These are phyloP conservation scores for Pseudolaguvia tuberculata DNA, from an alignment of 2,113 vertebrate genomes.

Conservation along the genomic window DNA sequence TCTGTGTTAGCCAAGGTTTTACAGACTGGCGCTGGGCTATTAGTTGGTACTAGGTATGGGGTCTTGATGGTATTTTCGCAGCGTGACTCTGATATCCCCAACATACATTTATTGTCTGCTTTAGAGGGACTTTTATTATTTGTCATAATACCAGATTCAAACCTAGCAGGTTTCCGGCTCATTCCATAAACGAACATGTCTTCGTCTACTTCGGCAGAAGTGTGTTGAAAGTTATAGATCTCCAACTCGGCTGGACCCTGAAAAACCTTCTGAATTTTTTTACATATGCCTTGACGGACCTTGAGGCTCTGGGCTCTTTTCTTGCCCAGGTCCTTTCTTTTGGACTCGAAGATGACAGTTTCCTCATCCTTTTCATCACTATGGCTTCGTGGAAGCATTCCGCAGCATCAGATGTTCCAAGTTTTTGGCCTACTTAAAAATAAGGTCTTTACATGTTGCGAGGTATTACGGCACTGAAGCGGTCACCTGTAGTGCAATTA, in stretches of 20 bases:
- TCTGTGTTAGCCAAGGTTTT: conserved; percentile 46
- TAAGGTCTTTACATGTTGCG: conserved; percentile 41
- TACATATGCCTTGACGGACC: conserved; percentile 53
- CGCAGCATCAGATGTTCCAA: conserved; percentile 44
- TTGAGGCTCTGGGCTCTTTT: conserved; percentile 67
- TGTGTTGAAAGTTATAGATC: conserved; percentile 57
- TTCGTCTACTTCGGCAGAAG: conserved; percentile 63
- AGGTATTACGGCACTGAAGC: conserved; percentile 21
- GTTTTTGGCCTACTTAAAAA: conserved; percentile 30
- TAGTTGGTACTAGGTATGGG: conserved; percentile 55
- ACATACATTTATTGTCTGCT: conserved; percentile 40
- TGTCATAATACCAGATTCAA: conserved; percentile 45
- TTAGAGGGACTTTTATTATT: conserved; percentile 39
- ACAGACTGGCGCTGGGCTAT: conserved; percentile 43
- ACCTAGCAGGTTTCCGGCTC: conserved; percentile 56
- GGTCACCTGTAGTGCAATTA: conserved; percentile 18
- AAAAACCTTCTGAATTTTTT: conserved; percentile 75
- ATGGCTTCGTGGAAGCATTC: conserved; percentile 75
- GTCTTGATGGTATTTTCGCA: conserved; percentile 58
- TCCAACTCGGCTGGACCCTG: conserved; percentile 68
- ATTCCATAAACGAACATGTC: conserved; percentile 65
- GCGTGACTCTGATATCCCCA: conserved; percentile 56
- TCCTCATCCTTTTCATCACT: conserved; percentile 68
- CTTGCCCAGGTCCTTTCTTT: conserved; percentile 63
- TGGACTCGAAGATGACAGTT: conserved; percentile 56